phyloP scores from a whole-genome alignment of 1,140 invertebrate genomes.

The Drosophila kohkoa region DNA sequence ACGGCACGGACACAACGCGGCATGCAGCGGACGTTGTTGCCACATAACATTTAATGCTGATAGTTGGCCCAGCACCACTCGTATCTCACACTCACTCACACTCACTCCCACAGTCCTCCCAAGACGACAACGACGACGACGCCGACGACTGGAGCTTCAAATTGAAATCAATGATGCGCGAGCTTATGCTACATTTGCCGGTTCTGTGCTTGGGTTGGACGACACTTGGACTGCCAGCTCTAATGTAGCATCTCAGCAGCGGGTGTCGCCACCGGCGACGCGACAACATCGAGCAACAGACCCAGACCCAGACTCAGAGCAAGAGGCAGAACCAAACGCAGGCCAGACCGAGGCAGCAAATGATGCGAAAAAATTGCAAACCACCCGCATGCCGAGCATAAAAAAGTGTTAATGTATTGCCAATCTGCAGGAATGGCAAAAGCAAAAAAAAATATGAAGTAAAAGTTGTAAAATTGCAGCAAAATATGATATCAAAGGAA shows the following conservation, averaged over 20 bases:
- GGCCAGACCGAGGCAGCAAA: constrained; percentile 54
- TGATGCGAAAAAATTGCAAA: constrained; percentile 73
- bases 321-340: not conserved
- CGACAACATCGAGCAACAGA: constrained; percentile 23
- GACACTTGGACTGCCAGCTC: constrained; percentile 44
- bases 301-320: not conserved
- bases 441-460: not conserved
- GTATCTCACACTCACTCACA: not conserved
- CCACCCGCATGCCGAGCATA: constrained; percentile 57
- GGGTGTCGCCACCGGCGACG: constrained; percentile 51
- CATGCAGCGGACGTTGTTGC: constrained; percentile 66
- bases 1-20: constrained; percentile 48
- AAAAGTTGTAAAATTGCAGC: constrained; percentile 35
- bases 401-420: constrained; percentile 77
- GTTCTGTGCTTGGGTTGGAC: constrained; percentile 17
- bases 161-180: constrained; percentile 82
- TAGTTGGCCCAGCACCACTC: constrained; percentile 55
- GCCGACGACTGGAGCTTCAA: constrained; percentile 72
- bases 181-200: constrained; percentile 69
- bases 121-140: constrained; percentile 52
- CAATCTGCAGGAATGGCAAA: constrained; percentile 37
- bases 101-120: not conserved
- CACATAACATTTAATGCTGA: constrained; percentile 81
- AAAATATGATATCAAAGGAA: constrained; percentile 45
- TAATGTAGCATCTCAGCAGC: constrained; percentile 73